These are phyloP conservation scores for Drosophila insularis DNA, from an alignment of 1,140 invertebrate species.

Conservation along the genomic window DNA sequence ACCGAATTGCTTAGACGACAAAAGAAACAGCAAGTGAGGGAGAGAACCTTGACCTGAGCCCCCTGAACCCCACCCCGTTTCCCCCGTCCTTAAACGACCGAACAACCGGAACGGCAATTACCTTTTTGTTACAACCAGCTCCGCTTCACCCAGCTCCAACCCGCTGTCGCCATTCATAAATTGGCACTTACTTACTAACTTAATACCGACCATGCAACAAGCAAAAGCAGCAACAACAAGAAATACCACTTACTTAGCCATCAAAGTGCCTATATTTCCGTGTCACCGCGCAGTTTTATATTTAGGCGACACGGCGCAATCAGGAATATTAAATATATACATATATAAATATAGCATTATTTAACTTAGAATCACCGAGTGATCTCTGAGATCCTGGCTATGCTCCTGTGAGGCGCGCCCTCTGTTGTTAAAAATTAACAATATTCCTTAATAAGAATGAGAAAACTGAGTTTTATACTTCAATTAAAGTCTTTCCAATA, in stretches of 20 bases:
- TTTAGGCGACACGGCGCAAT: neutral
- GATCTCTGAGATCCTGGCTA: neutral
- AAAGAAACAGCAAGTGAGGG: neutral
- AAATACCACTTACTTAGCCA: conserved; percentile 5
- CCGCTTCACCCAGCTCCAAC: no score
- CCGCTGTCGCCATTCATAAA: neutral
- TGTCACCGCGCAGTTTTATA: neutral
- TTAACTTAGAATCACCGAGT: neutral
- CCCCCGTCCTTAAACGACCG: no score
- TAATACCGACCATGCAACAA: neutral
- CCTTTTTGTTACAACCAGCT: neutral
- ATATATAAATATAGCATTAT: neutral
- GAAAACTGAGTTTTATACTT: neutral
- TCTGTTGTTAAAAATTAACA: neutral
- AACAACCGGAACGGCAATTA: conserved; percentile 5
- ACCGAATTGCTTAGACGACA: conserved; percentile 40
- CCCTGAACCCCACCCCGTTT: neutral
- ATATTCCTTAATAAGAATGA: neutral
- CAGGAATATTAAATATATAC: neutral
- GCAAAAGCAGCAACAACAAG: neutral
- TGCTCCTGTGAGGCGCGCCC: neutral
- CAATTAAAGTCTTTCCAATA: neutral
- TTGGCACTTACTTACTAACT: conserved; percentile 11
- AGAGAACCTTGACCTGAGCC: neutral
- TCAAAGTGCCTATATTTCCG: conserved; percentile 1